Evolutionary conservation across 2,797 vertebrate species (phyloP), one percentile per base, ranked within the genome.

Genomic region (Phrynocephalus forsythii): DNA sequence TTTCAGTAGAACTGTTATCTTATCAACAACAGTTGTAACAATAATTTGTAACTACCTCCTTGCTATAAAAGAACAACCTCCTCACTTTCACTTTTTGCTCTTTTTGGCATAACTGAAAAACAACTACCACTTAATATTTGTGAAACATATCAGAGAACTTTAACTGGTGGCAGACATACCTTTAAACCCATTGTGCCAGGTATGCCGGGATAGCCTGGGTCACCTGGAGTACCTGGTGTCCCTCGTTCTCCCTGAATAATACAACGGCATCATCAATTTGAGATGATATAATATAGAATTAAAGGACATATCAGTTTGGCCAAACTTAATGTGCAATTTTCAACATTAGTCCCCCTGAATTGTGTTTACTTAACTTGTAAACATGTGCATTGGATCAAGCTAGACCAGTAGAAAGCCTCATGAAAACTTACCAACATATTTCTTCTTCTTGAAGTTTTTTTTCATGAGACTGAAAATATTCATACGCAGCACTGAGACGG

Each of bases 171-270:
- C 60, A 60, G 44, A 28, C 93, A 81, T 97, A 99, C 99, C 98
- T 98, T 98, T 94, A 93, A 95, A 91, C 98, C 98, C 79, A 95
- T 96, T 79, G 96, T 93, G 89, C 98, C 98, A 86, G 98, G 98
- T 93, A 98, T 96, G 80, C 98, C 99, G 66, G 97, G 96, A 88
- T 98, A 98, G 90, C 98, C 98, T 66, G 98, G 97, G 90, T 98
- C 96, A 84, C 99, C 98, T 69, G 96, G 91, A 76, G 81, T 83
- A 76, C 98, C 98, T 22, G 95, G 93, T 82, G 95, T 90, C 87
- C 99, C 99, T 90, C 94, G 73, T 82, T 97, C 97, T 90, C 99
- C 99, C 99, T 99, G 92, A 66, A 82, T 71, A 93, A 94, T 50
- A 95, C 9, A 96, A 90, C 28, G 95, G 83, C 76, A 90, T 72